Conservation (phyloP, 2,113 vertebrate genomes). For the Sceloporus undulatus region DNA sequence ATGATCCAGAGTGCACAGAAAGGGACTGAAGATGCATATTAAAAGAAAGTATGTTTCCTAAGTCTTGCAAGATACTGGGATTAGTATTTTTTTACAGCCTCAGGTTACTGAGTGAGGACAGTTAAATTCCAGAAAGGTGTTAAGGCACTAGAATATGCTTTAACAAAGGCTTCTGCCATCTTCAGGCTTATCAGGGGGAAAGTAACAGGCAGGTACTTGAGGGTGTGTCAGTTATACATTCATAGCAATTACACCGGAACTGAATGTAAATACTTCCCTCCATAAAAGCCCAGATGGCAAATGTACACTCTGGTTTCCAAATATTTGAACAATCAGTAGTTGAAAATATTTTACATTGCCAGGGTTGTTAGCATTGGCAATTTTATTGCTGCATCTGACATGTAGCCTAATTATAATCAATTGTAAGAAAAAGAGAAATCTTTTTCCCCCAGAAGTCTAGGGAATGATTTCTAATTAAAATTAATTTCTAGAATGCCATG, state of each 20-base stretch:
- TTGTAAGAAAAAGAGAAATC: background rate
- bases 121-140: background rate
- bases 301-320: slow-evolving; percentile 15
- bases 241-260: background rate
- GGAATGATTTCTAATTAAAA: background rate
- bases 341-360: background rate
- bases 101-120: background rate
- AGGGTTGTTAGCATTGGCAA: background rate
- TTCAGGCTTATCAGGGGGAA: background rate
- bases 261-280: background rate
- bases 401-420: slow-evolving; percentile 14
- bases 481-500: background rate
- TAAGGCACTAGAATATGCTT: background rate
- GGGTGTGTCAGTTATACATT: background rate
- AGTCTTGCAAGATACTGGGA: background rate
- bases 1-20: background rate
- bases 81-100: background rate
- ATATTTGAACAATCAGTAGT: slow-evolving; percentile 11
- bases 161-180: background rate
- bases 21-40: background rate
- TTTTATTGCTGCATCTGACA: background rate
- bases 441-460: background rate
- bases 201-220: background rate
- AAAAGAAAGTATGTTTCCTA: background rate
- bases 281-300: background rate